Conservation (phyloP, 2,113 vertebrate species). For the Syngnathoides biaculeatus region DNA sequence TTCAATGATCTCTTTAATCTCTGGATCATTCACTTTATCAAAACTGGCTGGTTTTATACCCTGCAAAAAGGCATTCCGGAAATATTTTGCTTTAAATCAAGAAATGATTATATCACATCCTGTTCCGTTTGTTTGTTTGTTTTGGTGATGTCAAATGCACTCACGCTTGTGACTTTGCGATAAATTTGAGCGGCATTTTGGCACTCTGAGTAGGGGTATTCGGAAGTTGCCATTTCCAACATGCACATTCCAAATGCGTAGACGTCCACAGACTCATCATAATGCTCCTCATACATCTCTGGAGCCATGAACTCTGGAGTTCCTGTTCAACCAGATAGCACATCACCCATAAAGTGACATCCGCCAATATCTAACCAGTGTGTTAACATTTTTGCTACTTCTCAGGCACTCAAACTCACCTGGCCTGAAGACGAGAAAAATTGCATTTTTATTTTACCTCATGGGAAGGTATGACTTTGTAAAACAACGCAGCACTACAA, state of each 20-base stretch:
- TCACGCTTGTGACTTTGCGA: constrained; percentile 95
- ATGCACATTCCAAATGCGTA: constrained; percentile 96
- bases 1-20: constrained; percentile 95
- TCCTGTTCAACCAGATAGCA: constrained; percentile 62
- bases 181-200: constrained; percentile 94
- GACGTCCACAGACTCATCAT: constrained; percentile 90
- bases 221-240: constrained; percentile 93
- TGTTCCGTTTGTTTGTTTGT: not conserved
- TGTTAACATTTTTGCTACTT: not conserved
- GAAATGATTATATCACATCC: not conserved
- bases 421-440: too few relatives aligned
- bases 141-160: constrained; percentile 42
- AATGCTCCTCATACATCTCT: constrained; percentile 94
- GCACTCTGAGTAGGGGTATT: constrained; percentile 93
- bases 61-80: constrained; percentile 53
- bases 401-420: not conserved
- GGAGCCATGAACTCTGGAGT: constrained; percentile 95
- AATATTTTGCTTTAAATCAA: not conserved
- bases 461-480: too few relatives aligned
- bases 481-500: too few relatives aligned
- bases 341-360: too few relatives aligned
- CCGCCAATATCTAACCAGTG: too few relatives aligned
- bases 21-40: constrained; percentile 89
- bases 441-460: too few relatives aligned
- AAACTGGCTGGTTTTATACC: constrained; percentile 95